Percentiles rank a stretch among this genome's conserved stretches.
Conservation (phyloP, 2,888 invertebrate species). For the Apodemia hepburni region DNA sequence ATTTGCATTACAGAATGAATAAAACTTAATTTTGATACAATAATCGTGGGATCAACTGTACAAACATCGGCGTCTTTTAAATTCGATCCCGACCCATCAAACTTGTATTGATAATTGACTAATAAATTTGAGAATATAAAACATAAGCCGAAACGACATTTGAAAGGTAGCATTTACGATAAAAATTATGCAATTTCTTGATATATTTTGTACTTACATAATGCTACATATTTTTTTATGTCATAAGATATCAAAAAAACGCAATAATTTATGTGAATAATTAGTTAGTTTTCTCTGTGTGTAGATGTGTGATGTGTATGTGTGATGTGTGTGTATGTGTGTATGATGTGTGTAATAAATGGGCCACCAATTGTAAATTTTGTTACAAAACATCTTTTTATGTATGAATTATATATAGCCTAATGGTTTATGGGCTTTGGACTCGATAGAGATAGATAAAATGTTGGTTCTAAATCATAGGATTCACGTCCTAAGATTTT, state of each 20-base stretch:
- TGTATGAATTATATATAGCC: too few relatives aligned
- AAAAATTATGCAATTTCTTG: slow-evolving; percentile 1
- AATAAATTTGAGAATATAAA: background rate
- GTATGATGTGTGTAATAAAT: too few relatives aligned
- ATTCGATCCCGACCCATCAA: slow-evolving; percentile 8
- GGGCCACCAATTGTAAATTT: too few relatives aligned
- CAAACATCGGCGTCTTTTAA: background rate
- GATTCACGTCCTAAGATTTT: too few relatives aligned
- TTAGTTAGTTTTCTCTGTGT: too few relatives aligned
- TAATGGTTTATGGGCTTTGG: too few relatives aligned
- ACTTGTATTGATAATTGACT: slow-evolving; percentile 4
- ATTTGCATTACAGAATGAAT: slow-evolving; percentile 2
- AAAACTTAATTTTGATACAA: background rate
- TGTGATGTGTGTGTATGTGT: too few relatives aligned
- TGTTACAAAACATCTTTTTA: too few relatives aligned
- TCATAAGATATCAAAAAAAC: too few relatives aligned
- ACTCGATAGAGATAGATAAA: too few relatives aligned
- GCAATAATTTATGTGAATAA: background rate
- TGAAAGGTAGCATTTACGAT: slow-evolving; percentile 4
- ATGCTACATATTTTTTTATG: background rate
- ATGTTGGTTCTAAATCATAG: too few relatives aligned
- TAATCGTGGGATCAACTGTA: background rate
- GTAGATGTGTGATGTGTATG: too few relatives aligned
- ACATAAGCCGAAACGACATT: slow-evolving; percentile 10
- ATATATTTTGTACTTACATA: slow-evolving; percentile 4